Conservation (phyloP, 2,113 vertebrate genomes). For the Scolopax mira region DNA sequence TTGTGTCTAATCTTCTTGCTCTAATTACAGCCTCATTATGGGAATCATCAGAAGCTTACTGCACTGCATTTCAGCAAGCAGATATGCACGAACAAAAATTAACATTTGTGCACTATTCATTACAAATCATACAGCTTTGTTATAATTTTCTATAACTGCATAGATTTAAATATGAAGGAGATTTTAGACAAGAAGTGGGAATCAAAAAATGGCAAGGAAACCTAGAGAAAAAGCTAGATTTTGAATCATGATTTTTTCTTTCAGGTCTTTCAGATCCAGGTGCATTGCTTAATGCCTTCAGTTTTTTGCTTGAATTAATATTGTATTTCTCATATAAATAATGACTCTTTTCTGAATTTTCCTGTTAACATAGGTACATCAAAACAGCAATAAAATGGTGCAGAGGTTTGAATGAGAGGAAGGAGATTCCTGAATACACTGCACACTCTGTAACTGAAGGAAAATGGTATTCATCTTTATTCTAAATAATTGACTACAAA, state of each 20-base stretch:
- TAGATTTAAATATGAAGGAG: neutral
- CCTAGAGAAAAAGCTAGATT: neutral
- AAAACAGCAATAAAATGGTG: conserved; percentile 72
- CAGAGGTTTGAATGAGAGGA: conserved; percentile 51
- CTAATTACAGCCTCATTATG: neutral
- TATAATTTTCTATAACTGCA: neutral
- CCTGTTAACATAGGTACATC: conserved; percentile 67
- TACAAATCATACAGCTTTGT: neutral
- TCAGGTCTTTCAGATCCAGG: neutral
- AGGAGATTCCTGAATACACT: neutral
- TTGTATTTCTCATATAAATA: neutral
- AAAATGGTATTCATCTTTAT: conserved; percentile 69
- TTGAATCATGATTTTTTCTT: neutral
- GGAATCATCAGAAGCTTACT: neutral
- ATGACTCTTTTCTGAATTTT: neutral
- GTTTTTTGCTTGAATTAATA: neutral
- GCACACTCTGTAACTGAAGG: conserved; percentile 20
- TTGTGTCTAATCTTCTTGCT: neutral
- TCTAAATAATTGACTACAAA: neutral
- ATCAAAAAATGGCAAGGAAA: neutral
- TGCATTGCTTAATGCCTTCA: neutral
- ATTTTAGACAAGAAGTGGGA: neutral
- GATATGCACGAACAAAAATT: neutral
- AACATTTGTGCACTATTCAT: neutral
- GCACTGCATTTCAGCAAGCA: neutral